Evolutionary conservation across 2,797 vertebrate genomes (phyloP).

Genomic region (Mormyrops attenuatus): DNA sequence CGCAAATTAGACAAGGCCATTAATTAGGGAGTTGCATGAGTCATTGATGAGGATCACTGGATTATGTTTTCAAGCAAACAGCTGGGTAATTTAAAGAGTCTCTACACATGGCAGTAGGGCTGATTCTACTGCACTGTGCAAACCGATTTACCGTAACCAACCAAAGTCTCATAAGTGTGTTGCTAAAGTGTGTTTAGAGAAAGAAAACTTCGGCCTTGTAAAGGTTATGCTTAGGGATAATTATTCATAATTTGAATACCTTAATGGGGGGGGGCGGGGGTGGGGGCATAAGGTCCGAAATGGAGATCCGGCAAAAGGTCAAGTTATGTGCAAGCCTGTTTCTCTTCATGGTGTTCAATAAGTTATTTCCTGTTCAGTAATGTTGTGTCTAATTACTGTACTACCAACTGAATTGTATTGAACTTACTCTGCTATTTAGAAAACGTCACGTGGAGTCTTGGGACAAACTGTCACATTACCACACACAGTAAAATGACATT

Average conservation of each 20-base stretch:
- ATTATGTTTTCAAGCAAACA: neutral
- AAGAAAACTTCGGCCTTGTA: neutral
- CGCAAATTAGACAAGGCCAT: conserved; percentile 10
- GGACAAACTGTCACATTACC: neutral
- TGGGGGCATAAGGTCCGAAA: neutral
- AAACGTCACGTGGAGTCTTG: neutral
- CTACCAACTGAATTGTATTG: neutral
- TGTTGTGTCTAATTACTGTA: neutral
- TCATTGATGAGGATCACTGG: neutral
- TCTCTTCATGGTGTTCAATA: neutral
- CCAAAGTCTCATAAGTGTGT: neutral
- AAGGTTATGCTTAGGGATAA: neutral
- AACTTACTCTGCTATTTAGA: neutral
- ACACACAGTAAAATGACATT: neutral
- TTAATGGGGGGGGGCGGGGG: neutral
- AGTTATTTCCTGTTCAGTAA: neutral
- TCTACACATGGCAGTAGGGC: too few relatives aligned
- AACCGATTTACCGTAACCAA: neutral
- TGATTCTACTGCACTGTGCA: neutral
- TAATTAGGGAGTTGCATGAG: neutral
- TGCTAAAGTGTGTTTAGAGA: conserved; percentile 5
- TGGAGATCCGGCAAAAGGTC: neutral
- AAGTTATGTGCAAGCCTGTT: neutral
- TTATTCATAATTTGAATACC: neutral
- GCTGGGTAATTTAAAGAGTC: neutral